Evolutionary conservation across 2,113 vertebrate species (phyloP), one percentile per base, ranked within the genome.

Genomic region (Oncorhynchus nerka): DNA sequence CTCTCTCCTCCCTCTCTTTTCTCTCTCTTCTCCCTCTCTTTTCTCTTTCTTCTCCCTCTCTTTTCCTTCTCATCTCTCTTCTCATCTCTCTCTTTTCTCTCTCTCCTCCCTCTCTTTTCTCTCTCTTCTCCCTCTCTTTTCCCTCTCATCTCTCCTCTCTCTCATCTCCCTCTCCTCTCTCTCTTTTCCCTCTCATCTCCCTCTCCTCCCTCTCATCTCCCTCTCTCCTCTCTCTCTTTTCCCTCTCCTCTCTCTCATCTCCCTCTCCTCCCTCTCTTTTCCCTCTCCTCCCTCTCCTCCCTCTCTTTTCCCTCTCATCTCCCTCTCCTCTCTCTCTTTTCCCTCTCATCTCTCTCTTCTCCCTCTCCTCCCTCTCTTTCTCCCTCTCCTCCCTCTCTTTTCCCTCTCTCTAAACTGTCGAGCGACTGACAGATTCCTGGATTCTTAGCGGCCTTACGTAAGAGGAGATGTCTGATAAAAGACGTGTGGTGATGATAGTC

Each of bases 381-480:
- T n/a, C 22, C 0, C 24, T 66, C n/a, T 5, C 1, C 12, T 9
- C 24, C 2, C 2, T 51, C 49, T 51, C 49, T 51, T 51, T 0
- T 16, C 12, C 3, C 49, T 51, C 49, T 13, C 13, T 15, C 12
- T 51, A 51, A 51, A 51, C 15, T 51, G 49, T 39, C 2, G 34
- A 39, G 34, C 7, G 34, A 16, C 49, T 15, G 49, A 51, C 13
- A 51, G 49, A 51, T 51, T 51, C 49, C 49, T 51, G 49, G 49
- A 51, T 51, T 51, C 15, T 3, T 51, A 16, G 49, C 15, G 13
- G 49, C 49, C 13, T 51, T 15, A 51, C 15, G 49, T 51, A 51
- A 51, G 49, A 16, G 49, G 49, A 51, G 49, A 64, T 64, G 61
- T 64, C 20, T 72, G 71, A 55, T 72, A 34, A 72, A 61, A 72